A percentile compares a stretch with the other conserved stretches of the same genome.
These are phyloP conservation scores for Zhuqinia jingwanae DNA, from an alignment of 2,888 invertebrate genomes.

Conservation along the genomic window DNA sequence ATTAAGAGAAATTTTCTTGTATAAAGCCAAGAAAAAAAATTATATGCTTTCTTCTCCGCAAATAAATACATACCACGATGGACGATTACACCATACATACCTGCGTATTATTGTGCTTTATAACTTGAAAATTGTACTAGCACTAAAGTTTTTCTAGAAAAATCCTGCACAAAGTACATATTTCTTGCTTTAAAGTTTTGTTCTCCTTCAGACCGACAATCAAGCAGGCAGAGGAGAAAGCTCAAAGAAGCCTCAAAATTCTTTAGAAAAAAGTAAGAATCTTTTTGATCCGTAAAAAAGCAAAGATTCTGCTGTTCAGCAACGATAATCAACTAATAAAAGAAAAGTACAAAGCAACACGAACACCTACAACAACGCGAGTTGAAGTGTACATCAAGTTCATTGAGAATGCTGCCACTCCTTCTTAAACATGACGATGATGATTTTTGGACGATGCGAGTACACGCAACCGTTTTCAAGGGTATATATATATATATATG, in stretches of 20 bases:
- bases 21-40: too few relatives aligned
- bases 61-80: too few relatives aligned
- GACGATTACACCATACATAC: too few relatives aligned
- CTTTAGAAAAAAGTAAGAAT: not conserved
- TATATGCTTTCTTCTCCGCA: too few relatives aligned
- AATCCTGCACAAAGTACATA: not conserved
- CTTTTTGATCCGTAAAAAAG: not conserved
- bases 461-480: constrained; percentile 51
- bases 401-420: constrained; percentile 50
- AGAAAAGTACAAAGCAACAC: constrained; percentile 20
- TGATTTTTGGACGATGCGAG: constrained; percentile 21
- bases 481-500: not conserved
- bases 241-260: not conserved
- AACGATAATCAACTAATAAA: constrained; percentile 32
- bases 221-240: not conserved
- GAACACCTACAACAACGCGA: constrained; percentile 21
- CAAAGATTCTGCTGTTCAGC: not conserved
- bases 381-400: not conserved
- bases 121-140: too few relatives aligned
- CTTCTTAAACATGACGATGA: constrained; percentile 37
- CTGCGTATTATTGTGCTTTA: too few relatives aligned
- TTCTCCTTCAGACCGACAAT: not conserved
- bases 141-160: not conserved
- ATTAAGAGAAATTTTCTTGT: too few relatives aligned
- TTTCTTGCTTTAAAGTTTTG: not conserved